phyloP scores from a whole-genome alignment of 2,797 vertebrate genomes.

The Melanotaenia nigrans region DNA sequence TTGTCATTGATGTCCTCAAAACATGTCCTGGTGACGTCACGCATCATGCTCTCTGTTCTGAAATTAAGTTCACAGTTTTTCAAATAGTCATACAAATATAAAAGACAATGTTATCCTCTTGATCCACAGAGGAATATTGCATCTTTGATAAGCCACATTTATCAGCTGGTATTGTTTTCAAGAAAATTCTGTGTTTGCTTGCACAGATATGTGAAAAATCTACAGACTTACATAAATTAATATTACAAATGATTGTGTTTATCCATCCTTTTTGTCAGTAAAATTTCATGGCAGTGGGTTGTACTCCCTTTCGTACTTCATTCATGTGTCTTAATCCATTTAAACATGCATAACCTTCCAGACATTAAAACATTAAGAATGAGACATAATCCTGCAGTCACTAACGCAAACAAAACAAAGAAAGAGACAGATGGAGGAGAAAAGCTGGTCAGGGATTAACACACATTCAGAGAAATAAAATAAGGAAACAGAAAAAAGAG shows the following conservation, averaged over 20 bases:
- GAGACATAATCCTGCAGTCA: constrained; percentile 11
- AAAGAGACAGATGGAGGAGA: constrained; percentile 25
- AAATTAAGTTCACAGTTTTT: background rate
- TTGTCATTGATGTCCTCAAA: constrained; percentile 8
- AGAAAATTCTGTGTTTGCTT: background rate
- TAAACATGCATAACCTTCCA: constrained; percentile 20
- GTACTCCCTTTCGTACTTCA: constrained; percentile 12
- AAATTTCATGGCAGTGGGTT: background rate
- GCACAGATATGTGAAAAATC: constrained; percentile 8
- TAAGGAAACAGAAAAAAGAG: constrained; percentile 9
- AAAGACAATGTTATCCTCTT: background rate
- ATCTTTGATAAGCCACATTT: background rate
- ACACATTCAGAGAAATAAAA: constrained; percentile 26
- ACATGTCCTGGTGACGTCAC: constrained; percentile 14
- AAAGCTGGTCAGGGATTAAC: constrained; percentile 24
- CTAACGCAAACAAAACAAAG: constrained; percentile 22
- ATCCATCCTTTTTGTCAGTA: background rate
- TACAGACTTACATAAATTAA: background rate
- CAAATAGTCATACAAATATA: background rate
- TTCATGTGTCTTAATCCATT: constrained; percentile 18
- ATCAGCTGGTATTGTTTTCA: background rate
- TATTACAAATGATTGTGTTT: background rate
- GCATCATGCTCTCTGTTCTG: background rate
- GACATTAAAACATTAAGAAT: background rate
- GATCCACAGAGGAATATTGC: background rate